These are phyloP conservation scores for Meloe dianella DNA, from an alignment of 2,888 invertebrate genomes.

Conservation along the genomic window DNA sequence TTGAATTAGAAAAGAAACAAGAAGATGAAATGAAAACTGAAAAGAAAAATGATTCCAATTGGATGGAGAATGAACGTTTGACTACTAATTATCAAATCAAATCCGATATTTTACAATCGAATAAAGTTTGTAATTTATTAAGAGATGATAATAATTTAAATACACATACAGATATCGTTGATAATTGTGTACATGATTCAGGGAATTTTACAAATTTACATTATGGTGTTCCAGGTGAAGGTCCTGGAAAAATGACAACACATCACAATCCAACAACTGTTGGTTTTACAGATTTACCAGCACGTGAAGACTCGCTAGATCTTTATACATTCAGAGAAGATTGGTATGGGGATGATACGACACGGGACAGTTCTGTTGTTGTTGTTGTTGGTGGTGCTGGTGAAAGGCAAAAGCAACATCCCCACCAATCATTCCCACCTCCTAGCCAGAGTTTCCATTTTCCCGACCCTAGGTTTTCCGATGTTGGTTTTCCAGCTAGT, in stretches of 20 bases:
- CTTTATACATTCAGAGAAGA: slow-evolving; percentile 68
- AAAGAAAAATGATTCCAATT: slow-evolving; percentile 60
- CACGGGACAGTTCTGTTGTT: slow-evolving; percentile 35
- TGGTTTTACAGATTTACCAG: slow-evolving; percentile 56
- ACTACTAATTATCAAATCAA: slow-evolving; percentile 46
- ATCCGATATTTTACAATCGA: slow-evolving; percentile 40
- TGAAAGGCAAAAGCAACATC: slow-evolving; percentile 41
- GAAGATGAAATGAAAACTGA: slow-evolving; percentile 59
- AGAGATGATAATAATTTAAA: slow-evolving; percentile 65
- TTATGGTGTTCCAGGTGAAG: slow-evolving; percentile 65
- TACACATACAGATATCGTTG: slow-evolving; percentile 61
- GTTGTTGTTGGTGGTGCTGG: not conserved
- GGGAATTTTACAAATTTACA: slow-evolving; percentile 74
- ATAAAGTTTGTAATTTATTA: slow-evolving; percentile 53
- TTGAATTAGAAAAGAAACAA: slow-evolving; percentile 87
- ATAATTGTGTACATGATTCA: slow-evolving; percentile 67
- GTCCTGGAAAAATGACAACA: slow-evolving; percentile 47
- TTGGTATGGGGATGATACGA: slow-evolving; percentile 64
- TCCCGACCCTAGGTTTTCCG: slow-evolving; percentile 54
- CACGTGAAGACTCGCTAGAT: slow-evolving; percentile 66
- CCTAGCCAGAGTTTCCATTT: slow-evolving; percentile 54
- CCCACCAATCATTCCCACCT: slow-evolving; percentile 48
- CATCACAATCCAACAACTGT: slow-evolving; percentile 42
- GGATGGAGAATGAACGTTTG: slow-evolving; percentile 62
- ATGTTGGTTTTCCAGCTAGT: slow-evolving; percentile 50